A percentile compares a stretch with the other conserved stretches of the same genome.
Conservation (phyloP, 2,797 vertebrate species). For the Cirrhinus molitorella region DNA sequence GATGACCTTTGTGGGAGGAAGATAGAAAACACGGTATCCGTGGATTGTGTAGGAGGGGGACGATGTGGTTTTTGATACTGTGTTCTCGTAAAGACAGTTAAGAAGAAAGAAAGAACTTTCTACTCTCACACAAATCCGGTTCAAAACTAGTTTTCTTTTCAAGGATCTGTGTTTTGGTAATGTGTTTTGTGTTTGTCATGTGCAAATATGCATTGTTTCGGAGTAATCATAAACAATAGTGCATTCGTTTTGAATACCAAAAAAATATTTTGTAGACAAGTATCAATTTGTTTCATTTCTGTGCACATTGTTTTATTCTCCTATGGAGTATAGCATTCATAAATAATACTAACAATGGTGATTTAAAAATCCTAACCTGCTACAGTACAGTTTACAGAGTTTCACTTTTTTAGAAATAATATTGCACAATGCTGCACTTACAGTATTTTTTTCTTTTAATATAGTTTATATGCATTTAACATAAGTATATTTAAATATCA, state of each 20-base stretch:
- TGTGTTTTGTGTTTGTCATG: neutral
- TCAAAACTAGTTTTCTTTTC: constrained; percentile 74
- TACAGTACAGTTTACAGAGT: neutral
- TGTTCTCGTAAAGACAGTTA: constrained; percentile 83
- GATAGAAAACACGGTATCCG: constrained; percentile 79
- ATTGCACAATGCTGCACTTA: neutral
- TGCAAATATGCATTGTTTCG: neutral
- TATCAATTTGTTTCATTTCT: neutral
- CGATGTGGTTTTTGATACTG: constrained; percentile 92
- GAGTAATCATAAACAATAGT: constrained; percentile 12
- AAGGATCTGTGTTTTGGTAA: constrained; percentile 65
- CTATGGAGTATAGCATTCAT: neutral
- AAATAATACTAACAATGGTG: neutral
- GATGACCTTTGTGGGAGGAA: constrained; percentile 93
- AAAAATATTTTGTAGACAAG: neutral
- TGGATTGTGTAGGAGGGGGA: constrained; percentile 85
- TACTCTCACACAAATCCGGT: constrained; percentile 73
- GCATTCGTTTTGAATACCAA: neutral
- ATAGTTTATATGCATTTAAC: neutral
- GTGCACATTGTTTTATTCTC: neutral
- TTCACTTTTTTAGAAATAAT: neutral
- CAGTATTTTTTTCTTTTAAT: neutral
- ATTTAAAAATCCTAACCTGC: neutral
- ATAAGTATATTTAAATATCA: neutral
- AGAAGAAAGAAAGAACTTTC: constrained; percentile 73